Conservation (phyloP, 2,113 vertebrate species). For the Buteo buteo region DNA sequence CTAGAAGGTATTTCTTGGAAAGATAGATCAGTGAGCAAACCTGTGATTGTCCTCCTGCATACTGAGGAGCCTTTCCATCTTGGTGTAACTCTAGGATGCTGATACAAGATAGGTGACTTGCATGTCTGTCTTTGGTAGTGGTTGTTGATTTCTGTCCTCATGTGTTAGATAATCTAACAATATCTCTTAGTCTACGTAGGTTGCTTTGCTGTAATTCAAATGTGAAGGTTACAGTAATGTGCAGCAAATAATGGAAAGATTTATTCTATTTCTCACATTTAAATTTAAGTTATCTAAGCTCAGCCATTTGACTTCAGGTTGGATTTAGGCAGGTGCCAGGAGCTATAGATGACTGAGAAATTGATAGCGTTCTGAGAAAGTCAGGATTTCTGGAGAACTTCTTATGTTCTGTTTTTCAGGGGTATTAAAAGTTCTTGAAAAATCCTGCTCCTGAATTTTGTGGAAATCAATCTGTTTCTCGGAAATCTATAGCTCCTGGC, state of each 20-base stretch:
- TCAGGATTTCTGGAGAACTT: neutral
- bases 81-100: neutral
- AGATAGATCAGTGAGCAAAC: neutral
- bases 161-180: neutral
- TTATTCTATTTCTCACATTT: neutral
- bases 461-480: neutral
- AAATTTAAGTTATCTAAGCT: neutral
- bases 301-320: neutral
- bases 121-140: neutral
- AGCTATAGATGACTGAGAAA: neutral
- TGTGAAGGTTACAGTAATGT: neutral
- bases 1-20: neutral
- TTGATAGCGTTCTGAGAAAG: neutral
- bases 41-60: neutral
- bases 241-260: neutral
- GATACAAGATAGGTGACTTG: neutral
- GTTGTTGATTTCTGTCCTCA: neutral
- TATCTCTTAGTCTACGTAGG: neutral
- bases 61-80: neutral
- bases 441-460: slow-evolving; percentile 6
- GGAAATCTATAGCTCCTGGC: neutral
- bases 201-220: neutral
- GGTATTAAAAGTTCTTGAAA: neutral
- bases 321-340: neutral
- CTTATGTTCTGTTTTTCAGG: neutral